Evolutionary conservation across 2,113 vertebrate genomes (phyloP).

Genomic region (Callipepla squamata): DNA sequence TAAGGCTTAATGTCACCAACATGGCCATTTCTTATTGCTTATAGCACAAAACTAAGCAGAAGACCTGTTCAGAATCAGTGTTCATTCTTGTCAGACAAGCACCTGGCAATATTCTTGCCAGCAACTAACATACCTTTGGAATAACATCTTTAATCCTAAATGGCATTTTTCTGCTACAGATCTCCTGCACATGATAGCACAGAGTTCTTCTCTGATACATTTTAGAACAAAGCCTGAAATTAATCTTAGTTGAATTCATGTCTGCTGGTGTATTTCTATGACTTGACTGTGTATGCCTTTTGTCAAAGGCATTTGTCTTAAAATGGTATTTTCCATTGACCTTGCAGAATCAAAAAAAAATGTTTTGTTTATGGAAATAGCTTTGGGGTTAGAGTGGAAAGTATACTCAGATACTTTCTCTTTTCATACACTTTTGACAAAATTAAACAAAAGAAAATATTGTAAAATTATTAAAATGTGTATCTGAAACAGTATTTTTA

Average conservation of each 20-base stretch:
- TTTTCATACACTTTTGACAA: background rate
- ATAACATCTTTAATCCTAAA: background rate
- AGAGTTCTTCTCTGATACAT: background rate
- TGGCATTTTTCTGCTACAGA: background rate
- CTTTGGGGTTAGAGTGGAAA: background rate
- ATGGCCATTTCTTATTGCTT: background rate
- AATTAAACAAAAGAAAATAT: background rate
- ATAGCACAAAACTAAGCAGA: background rate
- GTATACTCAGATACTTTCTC: background rate
- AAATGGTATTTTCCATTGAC: background rate
- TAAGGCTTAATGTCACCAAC: background rate
- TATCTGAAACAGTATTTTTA: background rate
- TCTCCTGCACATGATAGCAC: background rate
- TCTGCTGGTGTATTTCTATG: background rate
- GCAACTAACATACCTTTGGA: background rate
- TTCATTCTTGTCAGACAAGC: background rate
- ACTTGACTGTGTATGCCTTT: constrained; percentile 11
- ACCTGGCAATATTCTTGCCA: background rate
- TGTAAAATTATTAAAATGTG: background rate
- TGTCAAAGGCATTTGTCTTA: constrained; percentile 43
- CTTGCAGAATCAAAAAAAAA: constrained; percentile 16
- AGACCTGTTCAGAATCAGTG: background rate
- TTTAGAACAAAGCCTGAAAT: background rate
- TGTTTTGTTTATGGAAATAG: constrained; percentile 28
- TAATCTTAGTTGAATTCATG: background rate